Evolutionary conservation across 2,888 invertebrate species (phyloP).

Genomic region (Podotricha telesiphe): DNA sequence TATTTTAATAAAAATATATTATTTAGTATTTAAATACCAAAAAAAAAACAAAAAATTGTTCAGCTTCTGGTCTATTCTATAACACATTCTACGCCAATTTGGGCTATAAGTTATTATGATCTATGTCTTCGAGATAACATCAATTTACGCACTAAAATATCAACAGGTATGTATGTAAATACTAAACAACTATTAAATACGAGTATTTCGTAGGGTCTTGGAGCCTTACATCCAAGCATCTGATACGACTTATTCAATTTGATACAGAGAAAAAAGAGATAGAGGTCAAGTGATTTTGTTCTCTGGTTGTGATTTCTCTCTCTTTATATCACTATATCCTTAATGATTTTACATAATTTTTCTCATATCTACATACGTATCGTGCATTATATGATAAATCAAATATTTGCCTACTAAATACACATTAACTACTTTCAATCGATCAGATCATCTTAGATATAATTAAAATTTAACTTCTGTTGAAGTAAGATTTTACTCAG

Average conservation of each 20-base stretch:
- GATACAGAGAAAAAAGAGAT: neutral
- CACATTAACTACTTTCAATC: conserved; percentile 3
- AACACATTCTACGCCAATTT: conserved; percentile 15
- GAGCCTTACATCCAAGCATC: neutral
- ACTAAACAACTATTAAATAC: neutral
- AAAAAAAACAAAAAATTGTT: too few species aligned
- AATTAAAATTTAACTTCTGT: neutral
- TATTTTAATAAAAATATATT: too few species aligned
- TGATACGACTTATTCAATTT: neutral
- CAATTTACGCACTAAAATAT: conserved; percentile 15
- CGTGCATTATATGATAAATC: neutral
- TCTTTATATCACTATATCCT: neutral
- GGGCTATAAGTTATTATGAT: neutral
- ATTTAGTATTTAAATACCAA: too few species aligned
- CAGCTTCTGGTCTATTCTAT: conserved; percentile 15
- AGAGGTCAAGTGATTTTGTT: neutral
- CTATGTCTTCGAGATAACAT: conserved; percentile 9
- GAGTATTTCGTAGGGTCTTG: neutral
- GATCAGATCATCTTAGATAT: neutral
- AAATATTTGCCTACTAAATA: neutral
- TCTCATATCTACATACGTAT: neutral
- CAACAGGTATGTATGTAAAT: conserved; percentile 14
- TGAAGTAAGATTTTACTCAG: neutral
- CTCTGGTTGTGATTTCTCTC: neutral
- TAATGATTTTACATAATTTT: neutral